These are phyloP conservation scores for Enteromius treurensis DNA, from an alignment of 2,797 vertebrate genomes.

Conservation along the genomic window DNA sequence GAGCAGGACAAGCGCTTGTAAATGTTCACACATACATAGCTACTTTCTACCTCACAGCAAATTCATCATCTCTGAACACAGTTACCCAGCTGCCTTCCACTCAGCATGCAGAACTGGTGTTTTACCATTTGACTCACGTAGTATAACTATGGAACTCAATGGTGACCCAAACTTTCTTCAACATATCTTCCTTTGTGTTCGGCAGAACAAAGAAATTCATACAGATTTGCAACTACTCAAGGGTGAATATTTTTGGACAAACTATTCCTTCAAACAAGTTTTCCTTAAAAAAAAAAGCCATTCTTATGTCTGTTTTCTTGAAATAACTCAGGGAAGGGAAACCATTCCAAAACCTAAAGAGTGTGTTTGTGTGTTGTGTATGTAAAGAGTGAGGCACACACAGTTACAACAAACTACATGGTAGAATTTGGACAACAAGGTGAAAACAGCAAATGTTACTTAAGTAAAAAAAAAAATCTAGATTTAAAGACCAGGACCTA, in stretches of 20 bases:
- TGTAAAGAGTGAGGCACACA: constrained; percentile 1
- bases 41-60: background rate
- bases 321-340: background rate
- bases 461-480: background rate
- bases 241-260: no score
- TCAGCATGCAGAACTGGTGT: constrained; percentile 22
- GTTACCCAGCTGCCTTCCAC: constrained; percentile 31
- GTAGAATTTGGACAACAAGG: constrained; percentile 25
- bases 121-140: background rate
- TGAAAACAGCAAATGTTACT: background rate
- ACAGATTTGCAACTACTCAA: no score
- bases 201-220: no score
- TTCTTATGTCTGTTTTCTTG: background rate
- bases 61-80: constrained; percentile 27
- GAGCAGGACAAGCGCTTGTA: constrained; percentile 18
- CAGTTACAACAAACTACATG: constrained; percentile 6
- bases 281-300: constrained; percentile 11
- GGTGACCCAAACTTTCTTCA: no score
- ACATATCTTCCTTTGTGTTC: no score
- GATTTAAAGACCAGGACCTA: constrained; percentile 65
- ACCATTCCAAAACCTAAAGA: constrained; percentile 5
- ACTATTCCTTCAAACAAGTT: background rate
- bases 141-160: no score
- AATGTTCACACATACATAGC: constrained; percentile 45
- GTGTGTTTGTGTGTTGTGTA: constrained; percentile 35